Base-by-base conservation (phyloP, 1,140 invertebrate species). In the Bombus polaris region DNA sequence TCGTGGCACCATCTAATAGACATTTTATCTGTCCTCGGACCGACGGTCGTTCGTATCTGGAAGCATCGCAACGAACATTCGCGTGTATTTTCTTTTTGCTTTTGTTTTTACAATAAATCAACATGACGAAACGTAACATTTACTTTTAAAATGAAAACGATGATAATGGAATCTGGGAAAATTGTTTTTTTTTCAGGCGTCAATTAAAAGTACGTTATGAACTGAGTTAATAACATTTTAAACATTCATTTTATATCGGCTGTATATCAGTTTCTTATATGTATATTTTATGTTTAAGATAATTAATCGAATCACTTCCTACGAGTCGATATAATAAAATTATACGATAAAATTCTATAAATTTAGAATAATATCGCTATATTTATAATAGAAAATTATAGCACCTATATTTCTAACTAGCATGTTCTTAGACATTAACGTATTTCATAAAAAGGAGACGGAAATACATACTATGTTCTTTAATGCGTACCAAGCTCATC, bases 21-120 rank as follows among this genome's bases (percentile, higher is more conserved):
- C 75, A 32, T 78, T 78, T 78, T 78, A 78, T 65, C 75, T 62
- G 75, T 65, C 37, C 75, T 32, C 32, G 18, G 35, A 35, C 75
- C 25, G n/a, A 42, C 57, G 42, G 22, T 39, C 15, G 75, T 78
- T 32, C 57, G 37, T n/a, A 25, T 32, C 15, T 42, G n/a, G 3
- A 44, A 2, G 28, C 57, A 28, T 77, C 75, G 37, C 75, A 37
- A 71, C 1, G 37, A n/a, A 18, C 39, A 22, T 53, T 8, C 18
- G 18, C 10, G 3, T 35, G 5, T 22, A 53, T 35, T 35, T 75
- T 25, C 8, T 5, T 10, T 35, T 68, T 35, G 32, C 22, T 1
- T 25, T 53, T 10, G 18, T 32, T 15, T 32, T 18, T 32, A 2
- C 12, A 13, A 62, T n/a, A n/a, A 62, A 62, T 62, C 59, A n/a